Evolutionary conservation across 2,888 invertebrate genomes (phyloP), one percentile per base, ranked within the genome.

Genomic region (Clepsis dumicolana): DNA sequence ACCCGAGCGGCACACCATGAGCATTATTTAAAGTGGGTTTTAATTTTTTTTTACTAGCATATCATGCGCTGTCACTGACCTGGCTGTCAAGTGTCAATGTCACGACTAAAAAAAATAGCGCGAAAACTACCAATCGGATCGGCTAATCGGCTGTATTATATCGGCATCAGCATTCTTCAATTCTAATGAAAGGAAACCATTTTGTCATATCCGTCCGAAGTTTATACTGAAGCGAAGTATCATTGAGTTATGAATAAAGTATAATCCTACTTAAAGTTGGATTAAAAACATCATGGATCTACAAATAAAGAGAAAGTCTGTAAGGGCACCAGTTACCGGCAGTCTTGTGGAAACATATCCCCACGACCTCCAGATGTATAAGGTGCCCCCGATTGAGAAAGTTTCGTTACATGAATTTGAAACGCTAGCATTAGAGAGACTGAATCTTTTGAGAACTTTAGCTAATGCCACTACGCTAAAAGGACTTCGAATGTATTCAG

Each of bases 391-490:
- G 5, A 91, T 84, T 32, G 95, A 95, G 71, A 95, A 96, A 67
- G 95, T 98, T 71, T 94, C 95, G 65, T 93, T 99, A 24, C 94
- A 96, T 71, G 98, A 98, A 86, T 98, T 99, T 87, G 98, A 98
- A 93, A 96, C 96, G 56, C 94, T 97, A 75, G 98, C 98, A 1
- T 85, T 98, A 57, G 98, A 98, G 83, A 94, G 98, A 75, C 89
- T 98, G 18, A 96, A 96, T 86, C 94, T 98, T 71, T 86, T 98
- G 54, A 94, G 98, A 75, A 95, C 95, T 67, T 92, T 98, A 57
- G 97, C 98, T 78, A 95, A 96, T 70, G 96, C 96, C 4, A 95
- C 95, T 41, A 94, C 94, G 35, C 87, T 94, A 54, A 95, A 95
- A 83, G 95, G 95, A 41, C 86, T 95, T 29, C 95, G 95, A 72